A percentile compares a stretch with the other conserved stretches of the same genome.
Conservation (phyloP, 1,140 invertebrate genomes). For the Cheumatopsyche charites region DNA sequence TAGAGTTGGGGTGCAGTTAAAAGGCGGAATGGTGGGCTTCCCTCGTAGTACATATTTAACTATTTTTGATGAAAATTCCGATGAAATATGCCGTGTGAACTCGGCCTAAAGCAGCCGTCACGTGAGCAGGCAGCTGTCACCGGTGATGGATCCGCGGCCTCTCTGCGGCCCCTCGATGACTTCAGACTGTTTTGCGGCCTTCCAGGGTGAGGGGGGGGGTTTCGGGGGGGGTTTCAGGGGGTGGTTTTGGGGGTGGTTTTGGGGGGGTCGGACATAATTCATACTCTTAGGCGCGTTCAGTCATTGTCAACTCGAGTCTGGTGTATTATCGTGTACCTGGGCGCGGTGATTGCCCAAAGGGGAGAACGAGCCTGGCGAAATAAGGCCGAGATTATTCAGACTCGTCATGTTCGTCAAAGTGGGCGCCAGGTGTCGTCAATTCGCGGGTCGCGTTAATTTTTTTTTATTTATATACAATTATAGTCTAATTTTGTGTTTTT, state of each 20-base stretch:
- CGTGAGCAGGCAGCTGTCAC: slow-evolving; percentile 43
- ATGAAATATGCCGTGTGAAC: too few relatives aligned
- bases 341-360: slow-evolving; percentile 12
- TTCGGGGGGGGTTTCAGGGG: not conserved
- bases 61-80: too few relatives aligned
- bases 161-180: slow-evolving; percentile 20
- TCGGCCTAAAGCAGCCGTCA: slow-evolving; percentile 32
- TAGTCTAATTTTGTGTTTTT: too few relatives aligned
- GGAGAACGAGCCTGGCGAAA: too few relatives aligned
- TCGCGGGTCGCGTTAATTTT: too few relatives aligned
- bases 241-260: not conserved
- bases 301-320: slow-evolving; percentile 44
- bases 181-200: not conserved
- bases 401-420: not conserved
- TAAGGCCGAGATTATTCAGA: not conserved
- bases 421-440: too few relatives aligned
- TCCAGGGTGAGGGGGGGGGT: not conserved
- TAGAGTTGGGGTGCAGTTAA: too few relatives aligned
- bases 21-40: too few relatives aligned
- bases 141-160: slow-evolving; percentile 37
- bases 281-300: slow-evolving; percentile 40
- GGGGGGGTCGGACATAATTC: slow-evolving; percentile 42
- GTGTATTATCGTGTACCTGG: slow-evolving; percentile 21
- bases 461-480: too few relatives aligned
- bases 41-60: too few relatives aligned